Evolutionary conservation across 2,888 invertebrate species (phyloP).

Genomic region (Heteromyza rotundicornis): DNA sequence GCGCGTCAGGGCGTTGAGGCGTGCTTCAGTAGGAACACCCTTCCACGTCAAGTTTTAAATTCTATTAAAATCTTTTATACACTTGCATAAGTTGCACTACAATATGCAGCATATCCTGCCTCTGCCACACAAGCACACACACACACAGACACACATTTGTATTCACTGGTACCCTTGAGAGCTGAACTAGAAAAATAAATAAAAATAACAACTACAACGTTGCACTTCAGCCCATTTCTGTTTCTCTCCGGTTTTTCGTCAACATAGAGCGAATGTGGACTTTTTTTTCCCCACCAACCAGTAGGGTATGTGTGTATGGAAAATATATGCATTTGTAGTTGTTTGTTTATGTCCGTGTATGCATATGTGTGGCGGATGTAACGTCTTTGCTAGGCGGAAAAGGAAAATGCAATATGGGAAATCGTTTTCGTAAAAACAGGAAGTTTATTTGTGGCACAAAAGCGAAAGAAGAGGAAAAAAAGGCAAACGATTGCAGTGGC

Average conservation of each 20-base stretch:
- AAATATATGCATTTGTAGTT: not conserved
- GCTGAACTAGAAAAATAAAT: conserved; percentile 3
- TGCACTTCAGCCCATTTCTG: not conserved
- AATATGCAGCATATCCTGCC: no score
- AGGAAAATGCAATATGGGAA: conserved; percentile 61
- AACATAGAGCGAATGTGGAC: not conserved
- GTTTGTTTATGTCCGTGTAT: not conserved
- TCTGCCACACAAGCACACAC: no score
- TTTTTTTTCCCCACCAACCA: not conserved
- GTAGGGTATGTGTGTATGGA: not conserved
- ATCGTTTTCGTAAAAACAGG: conserved; percentile 57
- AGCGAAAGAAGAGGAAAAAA: not conserved
- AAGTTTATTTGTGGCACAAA: conserved; percentile 45
- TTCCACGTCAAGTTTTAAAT: no score
- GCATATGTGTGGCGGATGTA: conserved; percentile 44
- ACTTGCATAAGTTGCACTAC: no score
- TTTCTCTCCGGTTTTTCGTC: not conserved
- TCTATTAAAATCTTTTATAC: no score
- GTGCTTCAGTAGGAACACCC: no score
- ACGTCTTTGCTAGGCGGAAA: conserved; percentile 55
- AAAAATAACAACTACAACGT: no score
- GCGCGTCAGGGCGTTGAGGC: no score
- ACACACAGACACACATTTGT: no score
- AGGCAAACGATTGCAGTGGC: no score
- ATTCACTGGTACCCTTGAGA: not conserved